phyloP scores from a whole-genome alignment of 2,888 invertebrate species.

The Syritta pipiens region DNA sequence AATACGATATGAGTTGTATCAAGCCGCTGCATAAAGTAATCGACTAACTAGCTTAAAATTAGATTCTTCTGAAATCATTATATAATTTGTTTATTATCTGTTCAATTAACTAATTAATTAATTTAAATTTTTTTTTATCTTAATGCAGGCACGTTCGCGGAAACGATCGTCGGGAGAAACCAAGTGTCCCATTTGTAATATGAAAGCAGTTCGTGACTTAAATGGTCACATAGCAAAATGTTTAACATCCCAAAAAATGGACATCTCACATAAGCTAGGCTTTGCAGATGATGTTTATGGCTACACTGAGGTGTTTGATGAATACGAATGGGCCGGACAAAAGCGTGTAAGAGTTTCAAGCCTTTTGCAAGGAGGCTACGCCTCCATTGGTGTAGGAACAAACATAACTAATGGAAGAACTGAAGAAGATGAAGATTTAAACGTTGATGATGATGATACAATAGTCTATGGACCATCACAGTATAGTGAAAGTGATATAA shows the following conservation, averaged over 20 bases:
- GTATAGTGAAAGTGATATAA: constrained; percentile 88
- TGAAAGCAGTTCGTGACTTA: constrained; percentile 84
- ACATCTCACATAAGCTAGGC: no score
- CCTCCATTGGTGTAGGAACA: constrained; percentile 80
- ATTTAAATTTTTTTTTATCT: constrained; percentile 10
- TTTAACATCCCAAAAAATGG: no score
- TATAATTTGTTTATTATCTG: background rate
- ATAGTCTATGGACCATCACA: constrained; percentile 92
- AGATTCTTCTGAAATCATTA: no score
- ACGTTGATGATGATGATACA: constrained; percentile 93
- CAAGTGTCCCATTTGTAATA: constrained; percentile 91
- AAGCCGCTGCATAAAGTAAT: no score
- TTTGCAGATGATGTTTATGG: constrained; percentile 84
- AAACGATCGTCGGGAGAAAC: constrained; percentile 84
- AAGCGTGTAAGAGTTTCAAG: constrained; percentile 88
- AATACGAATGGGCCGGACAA: constrained; percentile 96
- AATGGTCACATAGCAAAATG: constrained; percentile 87
- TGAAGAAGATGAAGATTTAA: constrained; percentile 86
- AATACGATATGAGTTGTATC: no score
- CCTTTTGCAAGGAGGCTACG: constrained; percentile 84
- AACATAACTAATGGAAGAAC: constrained; percentile 73
- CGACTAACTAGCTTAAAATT: no score
- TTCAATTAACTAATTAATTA: background rate
- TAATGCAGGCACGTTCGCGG: constrained; percentile 81
- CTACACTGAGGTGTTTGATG: constrained; percentile 86